phyloP scores from a whole-genome alignment of 1,140 invertebrate species.

The Brachionus rotundiformis region DNA sequence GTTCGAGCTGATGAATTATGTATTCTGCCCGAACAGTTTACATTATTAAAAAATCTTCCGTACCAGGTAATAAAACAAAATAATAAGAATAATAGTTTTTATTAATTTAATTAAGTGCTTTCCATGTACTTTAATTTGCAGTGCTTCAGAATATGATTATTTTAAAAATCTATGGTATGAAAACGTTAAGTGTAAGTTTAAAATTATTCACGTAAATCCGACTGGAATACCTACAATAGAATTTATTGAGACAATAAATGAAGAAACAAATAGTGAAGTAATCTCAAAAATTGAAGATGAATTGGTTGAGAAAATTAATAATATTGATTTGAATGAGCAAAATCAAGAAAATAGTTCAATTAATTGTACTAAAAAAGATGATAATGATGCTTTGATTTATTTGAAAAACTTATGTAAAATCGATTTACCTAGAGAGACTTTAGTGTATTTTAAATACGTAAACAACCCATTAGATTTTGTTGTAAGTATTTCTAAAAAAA shows the following conservation, averaged over 20 bases:
- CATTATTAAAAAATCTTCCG: constrained; percentile 11
- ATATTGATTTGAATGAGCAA: neutral
- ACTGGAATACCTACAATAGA: constrained; percentile 5
- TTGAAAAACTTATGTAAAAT: neutral
- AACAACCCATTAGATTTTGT: constrained; percentile 36
- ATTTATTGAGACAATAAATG: neutral
- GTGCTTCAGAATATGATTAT: neutral
- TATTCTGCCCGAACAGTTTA: neutral
- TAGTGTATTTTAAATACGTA: neutral
- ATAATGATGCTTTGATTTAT: neutral
- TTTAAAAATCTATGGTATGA: neutral
- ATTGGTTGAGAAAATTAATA: neutral
- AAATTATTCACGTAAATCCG: neutral
- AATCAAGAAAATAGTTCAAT: neutral
- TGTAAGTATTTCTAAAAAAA: neutral
- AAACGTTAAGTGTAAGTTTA: neutral
- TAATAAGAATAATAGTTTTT: too few relatives aligned
- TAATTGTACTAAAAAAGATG: neutral
- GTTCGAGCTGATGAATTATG: neutral
- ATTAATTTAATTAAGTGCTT: constrained; percentile 17
- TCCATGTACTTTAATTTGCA: neutral
- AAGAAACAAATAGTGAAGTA: neutral
- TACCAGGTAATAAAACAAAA: neutral
- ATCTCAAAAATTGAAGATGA: neutral
- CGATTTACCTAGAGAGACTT: neutral